Evolutionary conservation across 2,113 vertebrate species (phyloP).

Genomic region (Rhinichthys klamathensis): DNA sequence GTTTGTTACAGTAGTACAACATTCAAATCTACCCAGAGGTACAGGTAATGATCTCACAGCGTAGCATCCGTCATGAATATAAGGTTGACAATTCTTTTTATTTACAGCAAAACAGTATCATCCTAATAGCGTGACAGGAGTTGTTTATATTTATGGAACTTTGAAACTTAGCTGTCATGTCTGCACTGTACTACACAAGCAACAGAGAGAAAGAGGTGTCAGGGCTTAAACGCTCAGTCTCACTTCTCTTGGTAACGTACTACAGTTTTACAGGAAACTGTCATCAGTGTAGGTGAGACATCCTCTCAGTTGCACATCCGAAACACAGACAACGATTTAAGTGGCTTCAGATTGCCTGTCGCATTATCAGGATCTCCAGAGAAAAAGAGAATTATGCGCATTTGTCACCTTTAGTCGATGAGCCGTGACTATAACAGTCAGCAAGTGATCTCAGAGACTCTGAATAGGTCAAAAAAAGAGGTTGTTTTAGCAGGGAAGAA

Average conservation of each 20-base stretch:
- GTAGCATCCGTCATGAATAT: not conserved
- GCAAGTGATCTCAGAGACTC: not conserved
- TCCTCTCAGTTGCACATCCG: slow-evolving; percentile 6
- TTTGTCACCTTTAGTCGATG: slow-evolving; percentile 44
- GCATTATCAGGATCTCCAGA: slow-evolving; percentile 38
- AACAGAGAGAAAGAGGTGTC: slow-evolving; percentile 50
- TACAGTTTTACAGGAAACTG: slow-evolving; percentile 20
- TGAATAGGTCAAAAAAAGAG: not conserved
- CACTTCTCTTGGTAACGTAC: slow-evolving; percentile 24
- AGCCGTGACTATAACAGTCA: not conserved
- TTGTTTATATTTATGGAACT: slow-evolving; percentile 63
- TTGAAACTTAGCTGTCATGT: slow-evolving; percentile 58
- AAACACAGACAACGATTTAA: slow-evolving; percentile 33
- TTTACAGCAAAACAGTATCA: slow-evolving; percentile 50
- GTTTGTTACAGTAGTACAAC: not conserved
- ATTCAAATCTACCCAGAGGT: slow-evolving; percentile 1
- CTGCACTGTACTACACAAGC: slow-evolving; percentile 52
- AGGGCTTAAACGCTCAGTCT: slow-evolving; percentile 28
- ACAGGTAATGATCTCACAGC: not conserved
- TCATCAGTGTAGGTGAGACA: slow-evolving; percentile 36
- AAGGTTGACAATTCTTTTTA: slow-evolving; percentile 39
- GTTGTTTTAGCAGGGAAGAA: not conserved
- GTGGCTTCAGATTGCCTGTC: slow-evolving; percentile 39
- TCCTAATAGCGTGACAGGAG: slow-evolving; percentile 48
- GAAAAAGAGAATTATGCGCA: slow-evolving; percentile 38